Conservation (phyloP, 2,888 invertebrate species). For the Caenorhabditis drosophilae region DNA sequence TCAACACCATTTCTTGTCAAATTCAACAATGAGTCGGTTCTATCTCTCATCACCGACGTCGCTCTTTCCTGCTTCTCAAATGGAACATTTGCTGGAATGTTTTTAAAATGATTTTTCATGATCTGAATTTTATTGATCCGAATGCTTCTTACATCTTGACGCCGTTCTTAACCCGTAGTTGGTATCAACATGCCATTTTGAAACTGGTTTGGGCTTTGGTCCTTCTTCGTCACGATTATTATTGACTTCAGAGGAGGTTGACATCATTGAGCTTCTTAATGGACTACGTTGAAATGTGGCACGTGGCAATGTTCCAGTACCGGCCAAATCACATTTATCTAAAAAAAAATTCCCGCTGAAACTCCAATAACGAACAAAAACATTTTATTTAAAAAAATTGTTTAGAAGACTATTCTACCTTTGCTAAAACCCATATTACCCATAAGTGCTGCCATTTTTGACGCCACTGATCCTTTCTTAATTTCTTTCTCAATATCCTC, state of each 20-base stretch:
- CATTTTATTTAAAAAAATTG: too few species aligned
- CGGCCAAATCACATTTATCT: constrained; percentile 31
- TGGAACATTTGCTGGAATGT: constrained; percentile 47
- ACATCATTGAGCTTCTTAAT: constrained; percentile 30
- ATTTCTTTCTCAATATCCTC: constrained; percentile 49
- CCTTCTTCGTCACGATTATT: constrained; percentile 38
- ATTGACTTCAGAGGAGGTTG: constrained; percentile 43
- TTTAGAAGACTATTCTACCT: too few species aligned
- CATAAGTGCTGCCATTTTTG: constrained; percentile 42
- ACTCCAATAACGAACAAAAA: too few species aligned
- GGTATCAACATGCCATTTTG: constrained; percentile 51
- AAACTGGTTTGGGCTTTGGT: constrained; percentile 42
- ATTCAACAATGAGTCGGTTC: constrained; percentile 39
- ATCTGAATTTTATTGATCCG: neutral
- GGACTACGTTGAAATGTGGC: constrained; percentile 42
- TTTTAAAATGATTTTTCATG: neutral
- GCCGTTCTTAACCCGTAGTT: constrained; percentile 36
- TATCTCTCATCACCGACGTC: constrained; percentile 32
- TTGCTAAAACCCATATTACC: constrained; percentile 41
- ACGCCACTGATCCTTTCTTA: constrained; percentile 43
- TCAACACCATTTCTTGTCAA: constrained; percentile 29
- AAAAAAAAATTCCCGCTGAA: too few species aligned
- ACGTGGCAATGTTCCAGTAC: constrained; percentile 41
- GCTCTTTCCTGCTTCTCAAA: constrained; percentile 38
- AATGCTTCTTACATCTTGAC: constrained; percentile 18